Percentiles rank a stretch among this genome's conserved stretches.
These are phyloP conservation scores for Papilio dardanus DNA, from an alignment of 1,140 invertebrate species.

Conservation along the genomic window DNA sequence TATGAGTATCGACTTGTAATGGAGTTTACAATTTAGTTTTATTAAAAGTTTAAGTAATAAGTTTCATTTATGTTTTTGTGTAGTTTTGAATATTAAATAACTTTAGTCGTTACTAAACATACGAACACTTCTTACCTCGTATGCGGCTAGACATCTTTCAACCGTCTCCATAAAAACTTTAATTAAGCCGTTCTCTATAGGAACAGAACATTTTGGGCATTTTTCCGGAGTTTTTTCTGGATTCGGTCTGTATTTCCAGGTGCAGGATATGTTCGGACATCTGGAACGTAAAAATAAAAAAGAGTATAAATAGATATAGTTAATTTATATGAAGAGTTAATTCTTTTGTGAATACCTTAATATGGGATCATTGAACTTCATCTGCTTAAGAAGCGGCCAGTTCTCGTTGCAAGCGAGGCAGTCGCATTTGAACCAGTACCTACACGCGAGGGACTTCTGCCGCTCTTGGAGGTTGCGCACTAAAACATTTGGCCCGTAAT, in stretches of 20 bases:
- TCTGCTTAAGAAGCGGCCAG: conserved; percentile 88
- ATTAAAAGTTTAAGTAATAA: no score
- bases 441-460: conserved; percentile 84
- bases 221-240: conserved; percentile 54
- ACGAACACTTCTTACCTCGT: conserved; percentile 64
- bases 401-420: conserved; percentile 89
- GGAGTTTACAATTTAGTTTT: no score
- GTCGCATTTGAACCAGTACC: conserved; percentile 92
- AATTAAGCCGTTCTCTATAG: conserved; percentile 82
- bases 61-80: no score
- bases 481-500: conserved; percentile 93
- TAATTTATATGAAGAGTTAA: no score
- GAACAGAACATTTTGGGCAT: conserved; percentile 81
- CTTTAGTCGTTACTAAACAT: no score
- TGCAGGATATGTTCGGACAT: conserved; percentile 83
- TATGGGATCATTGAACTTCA: conserved; percentile 75
- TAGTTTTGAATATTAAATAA: no score
- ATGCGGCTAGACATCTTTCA: conserved; percentile 81
- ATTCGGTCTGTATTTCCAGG: conserved; percentile 72
- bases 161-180: conserved; percentile 76
- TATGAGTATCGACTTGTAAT: no score
- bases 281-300: conserved; percentile 64
- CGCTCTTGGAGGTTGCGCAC: conserved; percentile 85
- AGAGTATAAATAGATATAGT: no score
- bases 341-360: conserved; percentile 59